phyloP scores from a whole-genome alignment of 2,797 vertebrate genomes.

The Enteromius trimaculatus region DNA sequence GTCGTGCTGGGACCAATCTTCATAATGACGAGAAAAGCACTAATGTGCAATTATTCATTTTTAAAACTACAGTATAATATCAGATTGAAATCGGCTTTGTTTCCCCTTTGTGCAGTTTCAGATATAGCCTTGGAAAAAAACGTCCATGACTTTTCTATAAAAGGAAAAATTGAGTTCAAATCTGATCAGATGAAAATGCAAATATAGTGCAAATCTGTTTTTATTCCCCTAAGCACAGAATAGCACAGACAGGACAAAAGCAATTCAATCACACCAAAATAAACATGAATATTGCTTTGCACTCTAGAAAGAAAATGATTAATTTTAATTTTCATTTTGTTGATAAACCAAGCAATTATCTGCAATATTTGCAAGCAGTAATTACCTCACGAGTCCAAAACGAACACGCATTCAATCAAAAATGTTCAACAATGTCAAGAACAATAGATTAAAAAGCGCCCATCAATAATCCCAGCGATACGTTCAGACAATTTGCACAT shows the following conservation, averaged over 20 bases:
- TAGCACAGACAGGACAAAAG: not conserved
- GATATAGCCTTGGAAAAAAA: conserved; percentile 5
- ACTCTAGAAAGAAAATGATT: not conserved
- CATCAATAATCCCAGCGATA: conserved; percentile 7
- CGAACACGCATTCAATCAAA: not conserved
- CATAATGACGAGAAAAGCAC: not conserved
- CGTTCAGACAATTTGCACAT: not conserved
- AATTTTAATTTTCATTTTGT: not conserved
- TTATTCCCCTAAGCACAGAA: not conserved
- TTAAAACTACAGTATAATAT: conserved; percentile 8
- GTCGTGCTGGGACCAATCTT: conserved; percentile 11
- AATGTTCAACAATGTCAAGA: not conserved
- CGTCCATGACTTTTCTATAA: not conserved
- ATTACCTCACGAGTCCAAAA: not conserved
- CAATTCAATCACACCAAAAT: not conserved
- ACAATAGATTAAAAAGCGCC: not conserved
- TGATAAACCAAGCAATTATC: conserved; percentile 16
- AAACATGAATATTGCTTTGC: not conserved
- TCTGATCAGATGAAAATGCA: not conserved
- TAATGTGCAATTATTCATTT: conserved; percentile 20
- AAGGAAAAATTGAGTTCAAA: not conserved
- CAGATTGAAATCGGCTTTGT: not conserved
- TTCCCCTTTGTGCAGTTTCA: conserved; percentile 3
- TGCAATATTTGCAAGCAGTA: not conserved
- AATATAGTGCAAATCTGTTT: not conserved